Evolutionary conservation across 2,797 vertebrate species (phyloP), one percentile per base, ranked within the genome.

Genomic region (Periparus ater): DNA sequence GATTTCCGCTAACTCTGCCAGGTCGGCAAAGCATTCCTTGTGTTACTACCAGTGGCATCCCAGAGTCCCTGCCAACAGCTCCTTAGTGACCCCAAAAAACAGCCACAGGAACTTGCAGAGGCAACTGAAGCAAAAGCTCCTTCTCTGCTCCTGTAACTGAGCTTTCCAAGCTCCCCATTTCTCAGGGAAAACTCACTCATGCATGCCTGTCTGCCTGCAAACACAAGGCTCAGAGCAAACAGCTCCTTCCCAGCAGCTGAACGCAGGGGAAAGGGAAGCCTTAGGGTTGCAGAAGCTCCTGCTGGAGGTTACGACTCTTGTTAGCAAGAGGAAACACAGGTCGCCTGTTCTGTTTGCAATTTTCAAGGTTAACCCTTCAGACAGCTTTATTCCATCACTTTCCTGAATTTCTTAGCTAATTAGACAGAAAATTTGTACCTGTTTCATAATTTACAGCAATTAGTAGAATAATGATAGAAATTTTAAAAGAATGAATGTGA

Each of bases 301-400:
- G 45, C 73, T 54, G 36, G 4, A 91, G 88, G 74, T 82, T 66
- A 36, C 38, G 42, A 13, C 61, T 89, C 68, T 62, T 71, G 68
- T 74, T 60, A 83, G 74, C 36, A 72, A 71, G 54, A 79, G 92
- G 76, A 84, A 96, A 85, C 73, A 61, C 8, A 75, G 80, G 73
- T 67, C 67, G 73, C 62, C 74, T 78, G 48, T 91, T 83, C 48
- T 42, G 34, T 60, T 83, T 88, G 81, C 70, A 84, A 53, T 95
- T 80, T 67, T 45, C 66, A 60, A 57, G 17, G 73, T 87, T 95
- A 96, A 91, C 94, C 30, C 85, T 97, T 90, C 67, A 89, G 75
- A 83, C 6, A n/a, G 80, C 66, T 92, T 94, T 77, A 91, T 79
- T 38, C 65, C 63, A 81, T 68, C n/a, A 8, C 66, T 89, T 85